Percentiles rank a stretch among this genome's conserved stretches.
These are phyloP conservation scores for Anoplolepis gracilipes DNA, from an alignment of 1,140 invertebrate genomes.

Conservation along the genomic window DNA sequence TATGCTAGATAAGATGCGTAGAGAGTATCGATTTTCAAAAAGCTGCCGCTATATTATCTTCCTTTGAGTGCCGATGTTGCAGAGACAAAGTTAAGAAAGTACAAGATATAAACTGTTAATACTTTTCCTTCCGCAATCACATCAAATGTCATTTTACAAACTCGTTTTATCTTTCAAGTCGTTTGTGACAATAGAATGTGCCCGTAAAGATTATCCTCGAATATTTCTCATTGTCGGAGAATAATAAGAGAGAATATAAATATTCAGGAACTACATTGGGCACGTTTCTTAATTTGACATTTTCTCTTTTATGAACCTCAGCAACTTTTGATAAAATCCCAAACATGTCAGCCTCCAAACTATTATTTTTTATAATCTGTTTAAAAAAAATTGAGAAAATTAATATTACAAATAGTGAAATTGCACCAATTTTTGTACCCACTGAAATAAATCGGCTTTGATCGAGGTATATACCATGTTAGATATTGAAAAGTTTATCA, in stretches of 20 bases:
- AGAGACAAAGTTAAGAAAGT: slow-evolving; percentile 71
- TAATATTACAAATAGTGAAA: background rate
- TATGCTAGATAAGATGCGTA: slow-evolving; percentile 40
- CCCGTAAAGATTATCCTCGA: slow-evolving; percentile 60
- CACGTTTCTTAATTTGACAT: background rate
- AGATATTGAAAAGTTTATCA: slow-evolving; percentile 17
- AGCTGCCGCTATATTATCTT: slow-evolving; percentile 60
- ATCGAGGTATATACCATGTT: background rate
- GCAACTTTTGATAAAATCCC: background rate
- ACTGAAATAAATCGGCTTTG: background rate
- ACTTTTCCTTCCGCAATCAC: slow-evolving; percentile 53
- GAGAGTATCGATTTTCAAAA: slow-evolving; percentile 61
- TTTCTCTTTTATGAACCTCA: background rate
- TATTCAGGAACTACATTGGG: background rate
- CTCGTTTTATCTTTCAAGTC: slow-evolving; percentile 27
- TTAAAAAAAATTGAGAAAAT: background rate
- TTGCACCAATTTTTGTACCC: background rate
- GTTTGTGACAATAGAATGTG: slow-evolving; percentile 58
- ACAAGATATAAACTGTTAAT: slow-evolving; percentile 74
- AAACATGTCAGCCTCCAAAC: background rate
- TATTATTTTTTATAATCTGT: background rate
- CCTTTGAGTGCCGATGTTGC: slow-evolving; percentile 69
- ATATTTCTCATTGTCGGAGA: slow-evolving; percentile 45
- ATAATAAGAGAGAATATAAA: background rate
- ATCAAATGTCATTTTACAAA: slow-evolving; percentile 66